Percentiles rank a stretch among this genome's conserved stretches.
phyloP scores from a whole-genome alignment of 2,113 vertebrate genomes.

The Laticauda colubrina region DNA sequence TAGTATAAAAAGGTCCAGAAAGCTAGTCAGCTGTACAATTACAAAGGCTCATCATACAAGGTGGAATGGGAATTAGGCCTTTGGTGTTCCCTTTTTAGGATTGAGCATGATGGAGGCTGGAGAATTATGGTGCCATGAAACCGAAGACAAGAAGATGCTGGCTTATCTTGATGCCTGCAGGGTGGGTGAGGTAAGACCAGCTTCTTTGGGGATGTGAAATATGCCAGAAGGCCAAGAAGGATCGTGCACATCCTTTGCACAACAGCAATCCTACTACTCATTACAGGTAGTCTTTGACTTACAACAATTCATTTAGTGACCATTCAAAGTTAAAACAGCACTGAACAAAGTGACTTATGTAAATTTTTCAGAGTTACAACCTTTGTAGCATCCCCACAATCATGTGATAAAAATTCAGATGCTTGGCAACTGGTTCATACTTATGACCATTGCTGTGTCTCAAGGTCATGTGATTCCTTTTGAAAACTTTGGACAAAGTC shows the following conservation, averaged over 20 bases:
- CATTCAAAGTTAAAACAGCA: too few species aligned
- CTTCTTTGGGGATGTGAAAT: neutral
- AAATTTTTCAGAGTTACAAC: too few species aligned
- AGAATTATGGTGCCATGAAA: constrained; percentile 3
- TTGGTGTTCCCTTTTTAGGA: constrained; percentile 2
- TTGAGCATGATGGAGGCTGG: neutral
- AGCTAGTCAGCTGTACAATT: neutral
- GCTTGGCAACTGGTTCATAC: too few species aligned
- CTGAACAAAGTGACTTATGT: too few species aligned
- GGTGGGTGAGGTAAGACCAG: constrained; percentile 17
- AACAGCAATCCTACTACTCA: neutral
- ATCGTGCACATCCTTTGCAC: neutral
- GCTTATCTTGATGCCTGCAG: constrained; percentile 7
- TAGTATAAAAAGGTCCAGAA: neutral
- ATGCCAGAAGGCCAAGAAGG: neutral
- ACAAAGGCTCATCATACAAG: neutral
- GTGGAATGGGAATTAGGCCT: neutral
- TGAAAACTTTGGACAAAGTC: too few species aligned
- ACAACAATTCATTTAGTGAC: too few species aligned
- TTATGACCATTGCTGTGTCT: too few species aligned
- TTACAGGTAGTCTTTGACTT: too few species aligned
- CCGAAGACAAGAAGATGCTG: neutral
- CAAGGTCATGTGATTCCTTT: too few species aligned
- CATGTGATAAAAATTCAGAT: too few species aligned
- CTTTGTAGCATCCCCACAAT: too few species aligned